These are phyloP conservation scores for Poeciliopsis occidentalis DNA, from an alignment of 2,113 vertebrate genomes.

Conservation along the genomic window DNA sequence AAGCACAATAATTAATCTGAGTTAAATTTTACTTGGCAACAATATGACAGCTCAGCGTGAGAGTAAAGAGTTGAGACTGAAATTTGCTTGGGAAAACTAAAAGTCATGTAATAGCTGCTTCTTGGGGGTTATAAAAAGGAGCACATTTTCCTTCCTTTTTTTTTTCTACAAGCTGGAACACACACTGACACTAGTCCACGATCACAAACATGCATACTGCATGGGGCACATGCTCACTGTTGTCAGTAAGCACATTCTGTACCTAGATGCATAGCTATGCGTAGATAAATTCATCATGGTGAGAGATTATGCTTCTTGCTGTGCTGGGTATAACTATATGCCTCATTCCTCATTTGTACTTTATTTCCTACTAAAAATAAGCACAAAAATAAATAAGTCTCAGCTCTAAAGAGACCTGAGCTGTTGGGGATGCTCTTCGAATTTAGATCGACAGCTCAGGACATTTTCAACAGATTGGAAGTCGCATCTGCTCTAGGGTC, in stretches of 20 bases:
- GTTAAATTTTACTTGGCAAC: slow-evolving; percentile 22
- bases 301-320: slow-evolving; percentile 67
- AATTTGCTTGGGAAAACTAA: slow-evolving; percentile 25
- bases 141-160: slow-evolving; percentile 25
- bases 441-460: slow-evolving; percentile 26
- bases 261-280: slow-evolving; percentile 49
- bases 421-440: slow-evolving; percentile 26
- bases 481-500: slow-evolving; percentile 33
- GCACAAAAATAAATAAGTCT: slow-evolving; percentile 57
- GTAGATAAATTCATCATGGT: slow-evolving; percentile 72
- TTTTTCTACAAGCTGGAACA: slow-evolving; percentile 28
- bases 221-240: slow-evolving; percentile 12
- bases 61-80: slow-evolving; percentile 35
- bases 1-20: slow-evolving; percentile 6
- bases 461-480: slow-evolving; percentile 38
- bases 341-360: slow-evolving; percentile 68
- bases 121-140: slow-evolving; percentile 15
- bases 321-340: slow-evolving; percentile 54
- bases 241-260: slow-evolving; percentile 46
- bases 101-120: slow-evolving; percentile 37
- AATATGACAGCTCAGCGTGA: slow-evolving; percentile 37
- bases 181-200: slow-evolving; percentile 24
- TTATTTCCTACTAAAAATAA: slow-evolving; percentile 70
- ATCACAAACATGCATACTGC: slow-evolving; percentile 22
- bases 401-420: slow-evolving; percentile 43